Conservation (phyloP, 2,888 invertebrate genomes). For the Lepeophtheirus nordmannii region DNA sequence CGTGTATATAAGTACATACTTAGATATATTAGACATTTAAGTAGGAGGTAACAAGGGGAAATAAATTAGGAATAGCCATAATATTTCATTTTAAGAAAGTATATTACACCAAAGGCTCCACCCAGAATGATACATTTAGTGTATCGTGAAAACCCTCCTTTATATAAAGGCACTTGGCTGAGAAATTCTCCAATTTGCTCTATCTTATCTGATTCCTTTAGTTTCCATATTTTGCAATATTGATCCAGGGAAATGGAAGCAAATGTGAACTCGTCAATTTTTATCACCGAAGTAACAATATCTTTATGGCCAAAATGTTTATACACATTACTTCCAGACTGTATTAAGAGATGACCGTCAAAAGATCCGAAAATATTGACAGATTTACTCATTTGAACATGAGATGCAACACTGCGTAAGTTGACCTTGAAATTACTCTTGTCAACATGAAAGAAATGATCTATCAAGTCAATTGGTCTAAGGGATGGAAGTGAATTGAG, state of each 20-base stretch:
- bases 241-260: not conserved
- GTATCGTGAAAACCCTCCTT: not conserved
- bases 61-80: no score
- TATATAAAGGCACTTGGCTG: not conserved
- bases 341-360: not conserved
- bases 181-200: not conserved
- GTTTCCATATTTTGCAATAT: not conserved
- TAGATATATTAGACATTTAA: no score
- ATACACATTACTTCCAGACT: not conserved
- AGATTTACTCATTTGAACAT: not conserved
- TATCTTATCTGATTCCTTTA: not conserved
- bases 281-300: not conserved
- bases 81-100: not conserved
- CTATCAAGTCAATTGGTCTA: not conserved
- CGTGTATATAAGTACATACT: no score
- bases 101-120: not conserved
- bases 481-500: not conserved
- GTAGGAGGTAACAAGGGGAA: no score
- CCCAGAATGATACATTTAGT: not conserved
- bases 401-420: not conserved
- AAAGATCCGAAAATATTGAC: not conserved
- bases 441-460: not conserved
- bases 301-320: not conserved
- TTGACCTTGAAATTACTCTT: not conserved
- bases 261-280: not conserved